A percentile compares a stretch with the other conserved stretches of the same genome.
Conservation (phyloP, 2,888 invertebrate genomes). For the Byasa hedistus region DNA sequence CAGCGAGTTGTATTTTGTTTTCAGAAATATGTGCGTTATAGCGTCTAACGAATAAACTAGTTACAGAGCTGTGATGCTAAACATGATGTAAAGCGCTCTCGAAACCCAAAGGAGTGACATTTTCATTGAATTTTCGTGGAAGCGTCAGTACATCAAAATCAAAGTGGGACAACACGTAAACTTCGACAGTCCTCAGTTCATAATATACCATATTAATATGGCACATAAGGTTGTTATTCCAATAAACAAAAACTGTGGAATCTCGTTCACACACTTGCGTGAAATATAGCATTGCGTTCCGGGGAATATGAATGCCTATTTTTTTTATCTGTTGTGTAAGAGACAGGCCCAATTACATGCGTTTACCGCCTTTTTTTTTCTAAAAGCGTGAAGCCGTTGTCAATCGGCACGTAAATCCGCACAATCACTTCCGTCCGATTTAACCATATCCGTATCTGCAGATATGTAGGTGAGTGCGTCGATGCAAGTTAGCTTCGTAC, state of each 20-base stretch:
- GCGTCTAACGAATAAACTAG: background rate
- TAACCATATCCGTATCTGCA: slow-evolving; percentile 47
- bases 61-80: slow-evolving; percentile 1
- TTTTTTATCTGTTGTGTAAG: slow-evolving; percentile 25
- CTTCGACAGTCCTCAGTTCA: slow-evolving; percentile 28
- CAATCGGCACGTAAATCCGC: slow-evolving; percentile 40
- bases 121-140: slow-evolving; percentile 35
- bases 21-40: background rate
- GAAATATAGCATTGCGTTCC: slow-evolving; percentile 16
- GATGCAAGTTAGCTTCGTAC: slow-evolving; percentile 42
- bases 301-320: slow-evolving; percentile 15
- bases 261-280: slow-evolving; percentile 9
- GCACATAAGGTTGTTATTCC: slow-evolving; percentile 1
- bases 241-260: slow-evolving; percentile 10
- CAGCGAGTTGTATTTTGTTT: too few relatives aligned
- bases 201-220: background rate
- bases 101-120: slow-evolving; percentile 16
- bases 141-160: slow-evolving; percentile 38
- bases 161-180: slow-evolving; percentile 34
- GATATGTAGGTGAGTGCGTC: slow-evolving; percentile 42
- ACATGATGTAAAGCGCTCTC: slow-evolving; percentile 15
- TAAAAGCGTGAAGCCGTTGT: slow-evolving; percentile 46
- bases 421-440: slow-evolving; percentile 62
- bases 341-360: slow-evolving; percentile 10
- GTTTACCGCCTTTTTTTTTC: slow-evolving; percentile 33